phyloP scores from a whole-genome alignment of 2,113 vertebrate species.

The Solea senegalensis region DNA sequence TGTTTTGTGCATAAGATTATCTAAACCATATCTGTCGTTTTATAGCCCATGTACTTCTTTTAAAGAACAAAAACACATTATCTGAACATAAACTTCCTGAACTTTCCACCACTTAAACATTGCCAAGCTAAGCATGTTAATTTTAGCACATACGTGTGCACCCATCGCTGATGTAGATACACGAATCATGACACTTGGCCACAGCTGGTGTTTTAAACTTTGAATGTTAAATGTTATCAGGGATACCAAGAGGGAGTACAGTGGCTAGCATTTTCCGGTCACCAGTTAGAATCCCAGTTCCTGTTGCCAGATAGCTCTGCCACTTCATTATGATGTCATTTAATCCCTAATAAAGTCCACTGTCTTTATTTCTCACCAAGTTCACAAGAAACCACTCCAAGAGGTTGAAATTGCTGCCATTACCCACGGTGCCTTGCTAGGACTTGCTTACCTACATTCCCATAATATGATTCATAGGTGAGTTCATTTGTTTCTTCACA shows the following conservation, averaged over 20 bases:
- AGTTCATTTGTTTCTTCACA: slow-evolving; percentile 36
- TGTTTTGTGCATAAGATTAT: no score
- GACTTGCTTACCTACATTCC: slow-evolving; percentile 98
- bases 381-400: slow-evolving; percentile 99
- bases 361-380: slow-evolving; percentile 67
- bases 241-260: no score
- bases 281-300: no score
- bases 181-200: slow-evolving; percentile 7
- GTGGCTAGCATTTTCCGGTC: no score
- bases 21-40: no score
- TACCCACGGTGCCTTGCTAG: slow-evolving; percentile 98
- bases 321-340: background rate
- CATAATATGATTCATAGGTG: slow-evolving; percentile 98
- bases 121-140: slow-evolving; percentile 8
- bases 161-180: slow-evolving; percentile 14
- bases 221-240: no score
- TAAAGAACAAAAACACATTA: background rate
- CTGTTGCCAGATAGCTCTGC: no score
- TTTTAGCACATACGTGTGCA: slow-evolving; percentile 5
- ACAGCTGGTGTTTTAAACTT: slow-evolving; percentile 5
- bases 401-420: slow-evolving; percentile 99
- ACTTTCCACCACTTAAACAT: no score
- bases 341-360: background rate
- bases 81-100: no score
- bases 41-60: background rate